Percentiles rank a stretch among this genome's conserved stretches.
Conservation (phyloP, 2,888 invertebrate genomes). For the Archips crataeganus region DNA sequence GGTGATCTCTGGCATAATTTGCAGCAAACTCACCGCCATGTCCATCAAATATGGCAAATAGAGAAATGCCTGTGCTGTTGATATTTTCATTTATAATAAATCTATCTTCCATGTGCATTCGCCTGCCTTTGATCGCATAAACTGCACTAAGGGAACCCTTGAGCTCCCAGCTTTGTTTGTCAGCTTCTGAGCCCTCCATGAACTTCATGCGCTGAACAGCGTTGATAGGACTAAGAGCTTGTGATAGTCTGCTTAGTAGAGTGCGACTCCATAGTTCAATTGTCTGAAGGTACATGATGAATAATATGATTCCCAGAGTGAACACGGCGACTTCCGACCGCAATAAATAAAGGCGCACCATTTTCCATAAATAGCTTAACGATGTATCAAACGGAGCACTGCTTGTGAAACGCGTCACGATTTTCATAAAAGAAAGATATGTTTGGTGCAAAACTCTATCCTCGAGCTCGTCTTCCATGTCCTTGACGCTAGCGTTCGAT, state of each 20-base stretch:
- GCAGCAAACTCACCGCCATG: slow-evolving; percentile 98
- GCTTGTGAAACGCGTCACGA: slow-evolving; percentile 93
- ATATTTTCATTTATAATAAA: slow-evolving; percentile 95
- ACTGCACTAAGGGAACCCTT: slow-evolving; percentile 92
- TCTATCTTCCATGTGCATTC: slow-evolving; percentile 97
- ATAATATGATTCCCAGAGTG: slow-evolving; percentile 89
- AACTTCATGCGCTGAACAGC: slow-evolving; percentile 87
- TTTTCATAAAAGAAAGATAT: slow-evolving; percentile 94
- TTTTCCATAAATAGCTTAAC: slow-evolving; percentile 91
- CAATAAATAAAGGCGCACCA: slow-evolving; percentile 91
- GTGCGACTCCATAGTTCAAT: slow-evolving; percentile 93
- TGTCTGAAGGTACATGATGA: slow-evolving; percentile 93
- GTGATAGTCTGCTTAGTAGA: slow-evolving; percentile 89
- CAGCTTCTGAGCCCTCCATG: slow-evolving; percentile 83
- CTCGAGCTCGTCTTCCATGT: slow-evolving; percentile 97
- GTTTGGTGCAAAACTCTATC: slow-evolving; percentile 95
- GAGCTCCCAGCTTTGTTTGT: slow-evolving; percentile 90
- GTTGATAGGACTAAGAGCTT: slow-evolving; percentile 87
- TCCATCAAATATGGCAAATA: slow-evolving; percentile 97
- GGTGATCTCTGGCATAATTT: slow-evolving; percentile 95
- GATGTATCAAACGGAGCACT: slow-evolving; percentile 92
- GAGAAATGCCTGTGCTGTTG: slow-evolving; percentile 93
- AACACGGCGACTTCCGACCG: slow-evolving; percentile 93
- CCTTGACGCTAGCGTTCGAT: slow-evolving; percentile 53
- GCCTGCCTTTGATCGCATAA: slow-evolving; percentile 95